phyloP scores from a whole-genome alignment of 2,888 invertebrate species.

The Troides aeacus region DNA sequence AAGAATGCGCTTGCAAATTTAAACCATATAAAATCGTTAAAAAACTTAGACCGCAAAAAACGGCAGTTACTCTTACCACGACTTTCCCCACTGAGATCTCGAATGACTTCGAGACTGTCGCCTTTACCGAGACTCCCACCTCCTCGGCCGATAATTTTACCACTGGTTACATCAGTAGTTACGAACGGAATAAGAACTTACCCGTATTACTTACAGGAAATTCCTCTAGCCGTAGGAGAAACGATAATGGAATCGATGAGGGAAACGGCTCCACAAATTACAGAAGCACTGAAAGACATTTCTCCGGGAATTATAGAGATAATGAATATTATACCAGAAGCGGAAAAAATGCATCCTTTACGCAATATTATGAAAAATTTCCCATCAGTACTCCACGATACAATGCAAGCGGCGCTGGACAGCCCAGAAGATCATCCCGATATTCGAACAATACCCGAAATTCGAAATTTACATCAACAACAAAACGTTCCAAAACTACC shows the following conservation, averaged over 20 bases:
- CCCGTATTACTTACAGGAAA: conserved; percentile 74
- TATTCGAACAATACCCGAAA: conserved; percentile 46
- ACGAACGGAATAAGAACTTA: conserved; percentile 72
- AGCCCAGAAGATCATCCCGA: conserved; percentile 47
- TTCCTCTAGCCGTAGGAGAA: conserved; percentile 70
- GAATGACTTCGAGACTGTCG: conserved; percentile 45
- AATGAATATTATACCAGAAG: conserved; percentile 65
- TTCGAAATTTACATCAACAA: conserved; percentile 40
- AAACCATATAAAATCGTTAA: conserved; percentile 36
- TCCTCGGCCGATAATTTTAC: conserved; percentile 62
- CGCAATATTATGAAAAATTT: conserved; percentile 64
- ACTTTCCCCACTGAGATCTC: conserved; percentile 52
- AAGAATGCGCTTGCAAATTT: conserved; percentile 45
- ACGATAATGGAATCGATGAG: conserved; percentile 71
- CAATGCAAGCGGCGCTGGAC: conserved; percentile 63
- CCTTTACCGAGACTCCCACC: conserved; percentile 57
- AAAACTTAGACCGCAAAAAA: conserved; percentile 50
- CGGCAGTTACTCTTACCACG: conserved; percentile 64
- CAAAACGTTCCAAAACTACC: conserved; percentile 38
- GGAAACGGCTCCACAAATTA: conserved; percentile 71
- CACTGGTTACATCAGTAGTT: conserved; percentile 66
- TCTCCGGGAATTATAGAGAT: conserved; percentile 73
- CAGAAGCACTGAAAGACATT: conserved; percentile 68
- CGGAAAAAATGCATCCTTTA: conserved; percentile 54
- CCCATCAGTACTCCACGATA: conserved; percentile 67